Evolutionary conservation across 2,797 vertebrate genomes (phyloP), one percentile per base, ranked within the genome.

Genomic region (Lutjanus campechanus): DNA sequence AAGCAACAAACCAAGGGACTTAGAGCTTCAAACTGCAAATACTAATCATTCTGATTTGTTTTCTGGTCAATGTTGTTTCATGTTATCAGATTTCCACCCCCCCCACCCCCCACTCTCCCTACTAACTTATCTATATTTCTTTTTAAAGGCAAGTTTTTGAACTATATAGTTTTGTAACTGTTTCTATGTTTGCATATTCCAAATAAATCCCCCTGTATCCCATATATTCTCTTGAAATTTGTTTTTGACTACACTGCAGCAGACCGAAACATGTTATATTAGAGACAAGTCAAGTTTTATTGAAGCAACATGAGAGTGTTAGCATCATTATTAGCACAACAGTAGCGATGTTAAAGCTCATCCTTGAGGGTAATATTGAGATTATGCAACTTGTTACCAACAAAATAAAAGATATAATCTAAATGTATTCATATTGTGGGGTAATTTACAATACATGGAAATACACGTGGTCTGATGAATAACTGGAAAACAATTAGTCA

Each of bases 191-290:
- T 58, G 40, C 43, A 40, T 55, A 5, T 72, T 81, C 40, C 22
- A 76, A 90, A 91, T 91, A 90, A 89, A 87, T 69, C 4, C 11
- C 22, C 13, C 40, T 20, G 43, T 60, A 29, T 43, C 51, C 20
- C 0, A 19, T 29, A n/a, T 55, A 11, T 8, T 46, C 2, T 69
- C 19, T 49, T 63, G 8, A 54, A 16, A 7, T 46, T 46, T 10
- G 20, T 53, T 29, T 67, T 58, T 56, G 15, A 20, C 13, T 53
- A 40, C 46, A 56, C 44, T 8, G 7, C n/a, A 29, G 20, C 49
- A 41, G 8, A 19, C 5, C 11, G n/a, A 69, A 41, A 59, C 20
- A 25, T 56, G 10, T 12, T 12, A 56, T 62, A 59, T 49, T 17
- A 66, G 10, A 74, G 9, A 47, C 13, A 50, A 47, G 29, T 36